Conservation (phyloP, 2,888 invertebrate species). For the Pammene aurita region DNA sequence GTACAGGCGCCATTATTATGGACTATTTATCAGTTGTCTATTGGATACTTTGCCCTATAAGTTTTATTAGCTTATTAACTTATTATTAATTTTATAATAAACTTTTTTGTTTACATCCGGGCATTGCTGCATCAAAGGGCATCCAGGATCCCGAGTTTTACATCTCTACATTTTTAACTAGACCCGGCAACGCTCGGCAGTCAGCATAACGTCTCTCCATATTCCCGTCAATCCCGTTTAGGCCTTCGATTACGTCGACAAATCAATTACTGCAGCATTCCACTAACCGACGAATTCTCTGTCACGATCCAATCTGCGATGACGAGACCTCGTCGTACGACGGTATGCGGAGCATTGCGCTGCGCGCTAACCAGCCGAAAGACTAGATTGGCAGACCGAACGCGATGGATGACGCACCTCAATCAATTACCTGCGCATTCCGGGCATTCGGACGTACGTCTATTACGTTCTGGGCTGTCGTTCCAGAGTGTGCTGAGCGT, state of each 20-base stretch:
- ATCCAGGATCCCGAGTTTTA: neutral
- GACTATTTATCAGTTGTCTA: no score
- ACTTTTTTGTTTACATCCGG: no score
- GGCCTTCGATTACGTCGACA: slow-evolving; percentile 78
- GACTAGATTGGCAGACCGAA: slow-evolving; percentile 65
- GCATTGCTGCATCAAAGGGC: no score
- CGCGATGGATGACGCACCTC: slow-evolving; percentile 73
- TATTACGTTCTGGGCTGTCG: slow-evolving; percentile 59
- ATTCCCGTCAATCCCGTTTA: slow-evolving; percentile 73
- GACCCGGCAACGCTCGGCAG: neutral
- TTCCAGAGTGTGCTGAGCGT: neutral
- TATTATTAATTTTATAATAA: no score
- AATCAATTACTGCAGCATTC: slow-evolving; percentile 82
- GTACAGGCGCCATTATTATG: no score
- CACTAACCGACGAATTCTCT: slow-evolving; percentile 78
- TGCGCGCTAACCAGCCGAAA: slow-evolving; percentile 55
- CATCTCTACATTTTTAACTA: neutral
- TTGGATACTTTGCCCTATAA: no score
- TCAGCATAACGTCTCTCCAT: slow-evolving; percentile 56
- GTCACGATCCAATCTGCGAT: slow-evolving; percentile 76
- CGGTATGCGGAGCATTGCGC: slow-evolving; percentile 70
- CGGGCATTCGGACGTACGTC: slow-evolving; percentile 71
- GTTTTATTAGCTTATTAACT: no score
- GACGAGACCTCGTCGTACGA: slow-evolving; percentile 67
- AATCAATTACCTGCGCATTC: slow-evolving; percentile 75